Base-by-base conservation (phyloP, 2,888 invertebrate genomes). In the Agrochola circellaris region DNA sequence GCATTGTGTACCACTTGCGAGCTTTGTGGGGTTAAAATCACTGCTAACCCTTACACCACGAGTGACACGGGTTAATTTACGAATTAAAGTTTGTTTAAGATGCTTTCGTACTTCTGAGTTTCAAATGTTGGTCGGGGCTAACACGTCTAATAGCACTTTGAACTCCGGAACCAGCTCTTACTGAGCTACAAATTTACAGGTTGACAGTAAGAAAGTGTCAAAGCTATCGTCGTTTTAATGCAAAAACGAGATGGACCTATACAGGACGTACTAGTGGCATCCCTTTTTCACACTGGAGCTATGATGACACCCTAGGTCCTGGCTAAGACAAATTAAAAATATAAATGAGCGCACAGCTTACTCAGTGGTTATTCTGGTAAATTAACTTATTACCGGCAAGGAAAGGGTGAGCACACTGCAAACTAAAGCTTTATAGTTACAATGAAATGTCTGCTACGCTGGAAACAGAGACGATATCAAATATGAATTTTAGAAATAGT, bases 11-110 rank as follows among this genome's bases (percentile, higher is more conserved):
- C 68, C 80, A 61, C 72, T 80, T 80, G 75, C 66, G 58, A 73
- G 67, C 70, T 70, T 79, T 82, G 72, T 73, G 17, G 66, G 58
- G 56, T 70, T 66, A 23, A 61, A 79, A 81, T 78, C 58, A 54
- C 26, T 56, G 42, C 64, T 26, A 69, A 73, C 56, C 54, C 56
- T 30, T 54, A 23, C 34, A n/a, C 26, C n/a, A 7, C 15, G 9
- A 26, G 30, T 60, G 58, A 79, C 26, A 23, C 6, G 51, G 23
- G 54, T 45, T 30, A 70, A 58, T 72, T 9, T 79, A 51, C 30
- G 23, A 17, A 4, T 45, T 51, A 34, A 45, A 58, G 23, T 64
- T 64, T 56, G n/a, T 45, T 26, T 34, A 48, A 48, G 30, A 26
- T 20, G 13, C 7, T 2, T n/a, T 34, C 30, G 5, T 8, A 17